Conservation (phyloP, 1,140 invertebrate genomes). For the Yoshiicerus persimilis region DNA sequence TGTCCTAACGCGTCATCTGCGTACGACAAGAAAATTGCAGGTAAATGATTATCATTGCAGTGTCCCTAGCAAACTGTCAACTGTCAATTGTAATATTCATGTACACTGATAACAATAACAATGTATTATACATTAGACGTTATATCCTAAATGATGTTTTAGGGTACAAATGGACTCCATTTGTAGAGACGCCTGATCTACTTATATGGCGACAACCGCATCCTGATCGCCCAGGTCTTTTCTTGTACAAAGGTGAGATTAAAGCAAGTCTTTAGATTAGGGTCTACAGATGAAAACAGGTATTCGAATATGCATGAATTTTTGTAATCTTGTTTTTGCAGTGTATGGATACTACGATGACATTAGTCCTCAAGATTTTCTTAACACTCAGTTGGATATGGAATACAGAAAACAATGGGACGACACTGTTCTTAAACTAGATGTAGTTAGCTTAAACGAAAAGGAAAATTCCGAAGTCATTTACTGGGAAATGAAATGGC, state of each 20-base stretch:
- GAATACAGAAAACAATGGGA: slow-evolving; percentile 79
- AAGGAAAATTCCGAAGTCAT: slow-evolving; percentile 66
- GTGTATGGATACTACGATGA: slow-evolving; percentile 79
- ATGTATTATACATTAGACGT: too few relatives aligned
- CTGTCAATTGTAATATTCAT: too few relatives aligned
- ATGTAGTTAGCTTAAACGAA: slow-evolving; percentile 68
- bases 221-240: slow-evolving; percentile 62
- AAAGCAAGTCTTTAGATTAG: neutral
- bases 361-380: slow-evolving; percentile 74
- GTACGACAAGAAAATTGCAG: slow-evolving; percentile 30
- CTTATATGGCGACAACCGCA: slow-evolving; percentile 77
- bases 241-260: slow-evolving; percentile 71
- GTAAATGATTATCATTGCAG: neutral
- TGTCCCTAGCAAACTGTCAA: neutral
- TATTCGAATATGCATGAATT: neutral
- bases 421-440: slow-evolving; percentile 69
- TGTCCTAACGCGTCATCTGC: slow-evolving; percentile 30
- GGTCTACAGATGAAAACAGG: neutral
- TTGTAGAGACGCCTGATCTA: slow-evolving; percentile 75
- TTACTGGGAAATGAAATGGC: slow-evolving; percentile 87
- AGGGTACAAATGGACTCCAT: slow-evolving; percentile 70
- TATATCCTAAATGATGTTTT: too few relatives aligned
- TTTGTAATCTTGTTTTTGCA: slow-evolving; percentile 47
- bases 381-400: slow-evolving; percentile 77
- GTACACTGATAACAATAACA: too few relatives aligned